Base-by-base conservation (phyloP, 1,140 invertebrate genomes). In the Ceratosolen fusciceps region DNA sequence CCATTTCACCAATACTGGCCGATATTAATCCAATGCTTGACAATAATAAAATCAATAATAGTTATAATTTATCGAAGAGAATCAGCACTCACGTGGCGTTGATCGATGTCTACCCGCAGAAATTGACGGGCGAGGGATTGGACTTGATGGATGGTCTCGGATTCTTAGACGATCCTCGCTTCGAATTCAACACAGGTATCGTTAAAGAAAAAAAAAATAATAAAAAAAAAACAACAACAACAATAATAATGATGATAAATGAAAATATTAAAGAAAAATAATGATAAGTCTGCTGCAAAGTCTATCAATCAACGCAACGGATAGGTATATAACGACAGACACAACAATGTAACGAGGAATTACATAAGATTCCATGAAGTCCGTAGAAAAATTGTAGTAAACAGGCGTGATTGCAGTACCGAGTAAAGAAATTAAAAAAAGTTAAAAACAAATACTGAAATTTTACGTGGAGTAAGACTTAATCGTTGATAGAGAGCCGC, bases 61-160 rank as follows among this genome's bases (percentile, higher is more conserved):
- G n/a, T 56, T 12, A 56, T 24, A 21, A 19, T 58, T 12, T 58
- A 58, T 58, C 7, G 54, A 52, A 88, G 92, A 89, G 88, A 84
- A 90, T 93, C 67, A 91, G 90, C 60, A 88, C 87, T 71, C 93
- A 93, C 77, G 73, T 93, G n/a, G 91, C 91, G 4, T 87, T 94
- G 8, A 89, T 93, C 14, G 93, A 94, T 85, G 90, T 92, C 1
- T 91, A 87, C 72, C 90, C 90, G 21, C 92, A 94, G 82, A 93
- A 92, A 81, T 81, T 93, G 16, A 88, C 92, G 79, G 93, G 93
- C 9, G 93, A 93, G 83, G 90, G 92, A 85, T 87, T 93, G 88
- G 92, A 93, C 77, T 87, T 87, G 21, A 83, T 83, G 78, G 93
- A 94, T 79, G 92, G 91, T 7, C 84, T 92, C 9, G 83, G 90